These are phyloP conservation scores for Cyprinodon diabolis DNA, from an alignment of 2,797 vertebrate genomes.

Conservation along the genomic window DNA sequence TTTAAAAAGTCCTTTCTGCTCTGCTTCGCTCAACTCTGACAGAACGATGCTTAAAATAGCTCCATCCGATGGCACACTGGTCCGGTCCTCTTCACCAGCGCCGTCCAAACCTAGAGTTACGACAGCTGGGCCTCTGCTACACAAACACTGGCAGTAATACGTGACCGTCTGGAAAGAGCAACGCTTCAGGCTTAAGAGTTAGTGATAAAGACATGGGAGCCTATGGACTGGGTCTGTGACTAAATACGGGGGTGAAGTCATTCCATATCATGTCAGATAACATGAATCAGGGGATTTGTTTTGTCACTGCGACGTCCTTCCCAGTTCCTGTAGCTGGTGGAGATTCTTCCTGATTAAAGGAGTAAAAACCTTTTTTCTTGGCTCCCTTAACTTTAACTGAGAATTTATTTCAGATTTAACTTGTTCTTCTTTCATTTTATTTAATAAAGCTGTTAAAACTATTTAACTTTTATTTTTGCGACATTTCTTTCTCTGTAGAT, in stretches of 20 bases:
- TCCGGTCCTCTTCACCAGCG: not conserved
- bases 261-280: conserved; percentile 31
- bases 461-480: not conserved
- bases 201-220: conserved; percentile 26
- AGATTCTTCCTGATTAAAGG: conserved; percentile 10
- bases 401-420: not conserved
- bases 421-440: not conserved
- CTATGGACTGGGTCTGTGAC: conserved; percentile 25
- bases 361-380: not conserved
- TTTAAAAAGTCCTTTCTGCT: not conserved
- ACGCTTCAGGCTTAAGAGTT: conserved; percentile 14
- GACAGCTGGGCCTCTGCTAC: conserved; percentile 21
- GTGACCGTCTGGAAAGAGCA: conserved; percentile 15
- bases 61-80: not conserved
- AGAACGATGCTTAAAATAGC: not conserved
- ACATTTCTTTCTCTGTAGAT: not conserved
- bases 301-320: conserved; percentile 4
- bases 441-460: not conserved
- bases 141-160: conserved; percentile 14
- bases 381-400: not conserved
- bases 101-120: conserved; percentile 4
- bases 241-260: conserved; percentile 31
- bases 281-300: conserved; percentile 20
- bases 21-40: not conserved
- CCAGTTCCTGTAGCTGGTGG: conserved; percentile 12